Evolutionary conservation across 2,113 vertebrate genomes (phyloP).

Genomic region (Psilopsiagon aurifrons): DNA sequence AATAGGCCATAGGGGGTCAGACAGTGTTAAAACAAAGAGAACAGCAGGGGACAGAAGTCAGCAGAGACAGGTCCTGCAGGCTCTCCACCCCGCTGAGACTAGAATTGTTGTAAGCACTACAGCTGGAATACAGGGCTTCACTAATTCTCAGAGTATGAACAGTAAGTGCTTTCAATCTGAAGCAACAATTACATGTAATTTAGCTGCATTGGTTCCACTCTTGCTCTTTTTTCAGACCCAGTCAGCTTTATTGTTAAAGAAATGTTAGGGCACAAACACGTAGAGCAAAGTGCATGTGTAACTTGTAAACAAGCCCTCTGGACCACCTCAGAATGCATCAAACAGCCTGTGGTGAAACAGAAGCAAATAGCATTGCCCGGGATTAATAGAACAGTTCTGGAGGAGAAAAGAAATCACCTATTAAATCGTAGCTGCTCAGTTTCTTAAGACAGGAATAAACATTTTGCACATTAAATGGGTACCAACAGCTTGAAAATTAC

Average conservation of each 20-base stretch:
- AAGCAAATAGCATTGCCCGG: neutral
- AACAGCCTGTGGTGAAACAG: neutral
- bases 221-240: neutral
- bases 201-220: neutral
- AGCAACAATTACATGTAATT: neutral
- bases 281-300: neutral
- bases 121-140: neutral
- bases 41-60: neutral
- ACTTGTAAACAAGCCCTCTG: neutral
- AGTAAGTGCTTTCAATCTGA: neutral
- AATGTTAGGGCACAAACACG: neutral
- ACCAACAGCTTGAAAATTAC: constrained; percentile 8
- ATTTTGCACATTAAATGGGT: neutral
- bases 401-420: neutral
- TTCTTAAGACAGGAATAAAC: neutral
- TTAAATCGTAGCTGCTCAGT: neutral
- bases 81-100: neutral
- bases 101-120: neutral
- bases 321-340: neutral
- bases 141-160: neutral
- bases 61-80: neutral
- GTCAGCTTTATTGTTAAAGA: neutral
- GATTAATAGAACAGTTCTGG: neutral
- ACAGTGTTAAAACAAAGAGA: neutral
- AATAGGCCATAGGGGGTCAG: neutral